A percentile compares a stretch with the other conserved stretches of the same genome.
phyloP scores from a whole-genome alignment of 2,888 invertebrate genomes.

The Agonopterix subpropinquella region DNA sequence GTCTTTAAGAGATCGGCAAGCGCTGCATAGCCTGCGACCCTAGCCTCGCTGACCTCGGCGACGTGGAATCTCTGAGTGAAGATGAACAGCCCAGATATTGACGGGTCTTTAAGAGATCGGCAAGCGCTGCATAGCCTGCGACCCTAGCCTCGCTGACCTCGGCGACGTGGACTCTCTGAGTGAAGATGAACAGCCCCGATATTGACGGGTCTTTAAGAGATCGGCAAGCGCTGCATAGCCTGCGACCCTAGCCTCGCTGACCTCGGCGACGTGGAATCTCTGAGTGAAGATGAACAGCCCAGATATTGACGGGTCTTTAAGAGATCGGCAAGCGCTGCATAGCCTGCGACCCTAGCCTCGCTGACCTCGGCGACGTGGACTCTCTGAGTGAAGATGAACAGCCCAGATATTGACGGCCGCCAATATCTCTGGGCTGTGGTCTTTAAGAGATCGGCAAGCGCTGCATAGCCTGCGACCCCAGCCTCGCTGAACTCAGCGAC shows the following conservation, averaged over 20 bases:
- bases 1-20: no score
- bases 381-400: conserved; percentile 57
- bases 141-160: conserved; percentile 61
- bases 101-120: no score
- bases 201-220: conserved; percentile 31
- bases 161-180: conserved; percentile 64
- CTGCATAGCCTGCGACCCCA: conserved; percentile 78
- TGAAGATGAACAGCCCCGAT: conserved; percentile 39
- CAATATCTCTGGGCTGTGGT: no score
- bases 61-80: no score
- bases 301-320: conserved; percentile 38
- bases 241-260: conserved; percentile 72
- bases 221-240: conserved; percentile 76
- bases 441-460: conserved; percentile 13
- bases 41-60: no score
- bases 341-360: conserved; percentile 73
- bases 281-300: conserved; percentile 51
- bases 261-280: conserved; percentile 60
- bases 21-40: no score
- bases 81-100: no score
- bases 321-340: conserved; percentile 75
- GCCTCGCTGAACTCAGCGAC: conserved; percentile 55
- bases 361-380: conserved; percentile 63
- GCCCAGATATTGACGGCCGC: conserved; percentile 28
- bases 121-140: conserved; percentile 78